Conservation (phyloP, 2,888 invertebrate genomes). For the Digitonthophagus gazella region DNA sequence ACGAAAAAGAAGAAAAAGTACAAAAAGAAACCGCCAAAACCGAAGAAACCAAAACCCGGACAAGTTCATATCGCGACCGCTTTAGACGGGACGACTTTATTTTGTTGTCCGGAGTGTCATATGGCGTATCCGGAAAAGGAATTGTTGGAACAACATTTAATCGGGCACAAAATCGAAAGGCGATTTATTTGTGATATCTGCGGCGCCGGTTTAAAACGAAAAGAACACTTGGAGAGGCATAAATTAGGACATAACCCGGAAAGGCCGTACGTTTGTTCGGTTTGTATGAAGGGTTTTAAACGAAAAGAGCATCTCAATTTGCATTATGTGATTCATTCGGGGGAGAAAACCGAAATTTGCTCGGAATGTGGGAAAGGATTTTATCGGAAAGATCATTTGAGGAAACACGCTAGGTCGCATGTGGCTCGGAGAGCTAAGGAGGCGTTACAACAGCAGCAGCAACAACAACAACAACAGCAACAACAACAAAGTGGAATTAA, state of each 20-base stretch:
- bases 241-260: constrained; percentile 80
- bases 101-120: constrained; percentile 78
- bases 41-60: constrained; percentile 75
- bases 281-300: constrained; percentile 73
- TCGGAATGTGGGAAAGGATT: constrained; percentile 75
- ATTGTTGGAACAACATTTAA: constrained; percentile 72
- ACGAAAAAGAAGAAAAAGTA: constrained; percentile 70
- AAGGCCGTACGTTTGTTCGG: constrained; percentile 73
- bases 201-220: constrained; percentile 73
- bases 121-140: constrained; percentile 81
- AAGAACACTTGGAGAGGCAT: constrained; percentile 77
- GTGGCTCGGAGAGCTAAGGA: constrained; percentile 73
- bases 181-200: constrained; percentile 76
- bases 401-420: constrained; percentile 78
- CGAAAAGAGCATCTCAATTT: constrained; percentile 79
- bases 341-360: constrained; percentile 79
- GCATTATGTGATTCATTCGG: constrained; percentile 81
- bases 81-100: constrained; percentile 70
- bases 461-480: constrained; percentile 40
- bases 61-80: constrained; percentile 75
- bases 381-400: constrained; percentile 76
- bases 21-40: constrained; percentile 77
- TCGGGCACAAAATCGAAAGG: constrained; percentile 77
- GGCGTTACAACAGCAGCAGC: constrained; percentile 58
- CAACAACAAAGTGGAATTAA: constrained; percentile 34